Percentiles rank a stretch among this genome's conserved stretches.
phyloP scores from a whole-genome alignment of 2,888 invertebrate species.

The Drosophila pegasa region DNA sequence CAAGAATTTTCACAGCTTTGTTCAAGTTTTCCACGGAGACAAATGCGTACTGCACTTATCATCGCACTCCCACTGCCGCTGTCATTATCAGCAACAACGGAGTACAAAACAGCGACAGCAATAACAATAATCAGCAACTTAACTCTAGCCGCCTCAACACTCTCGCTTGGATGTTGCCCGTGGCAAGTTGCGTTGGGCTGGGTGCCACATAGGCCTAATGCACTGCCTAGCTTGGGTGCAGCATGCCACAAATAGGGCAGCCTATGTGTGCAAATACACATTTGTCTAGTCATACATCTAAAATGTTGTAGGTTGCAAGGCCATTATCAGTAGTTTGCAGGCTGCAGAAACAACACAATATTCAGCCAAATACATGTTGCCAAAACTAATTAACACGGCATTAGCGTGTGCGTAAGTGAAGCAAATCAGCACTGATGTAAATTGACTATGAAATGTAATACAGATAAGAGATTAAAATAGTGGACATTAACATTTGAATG shows the following conservation, averaged over 20 bases:
- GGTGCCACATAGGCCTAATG: constrained; percentile 24
- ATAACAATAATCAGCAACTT: constrained; percentile 34
- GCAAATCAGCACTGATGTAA: not conserved
- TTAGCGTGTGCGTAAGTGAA: not conserved
- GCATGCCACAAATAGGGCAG: constrained; percentile 12
- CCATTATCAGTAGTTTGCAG: constrained; percentile 16
- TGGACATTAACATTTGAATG: not conserved
- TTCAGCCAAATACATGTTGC: constrained; percentile 9
- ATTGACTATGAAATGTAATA: not conserved
- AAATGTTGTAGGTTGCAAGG: not conserved
- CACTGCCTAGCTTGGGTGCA: constrained; percentile 23
- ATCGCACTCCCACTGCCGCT: constrained; percentile 39
- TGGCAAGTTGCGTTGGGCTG: not conserved
- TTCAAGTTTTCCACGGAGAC: constrained; percentile 32
- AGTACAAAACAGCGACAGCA: constrained; percentile 15
- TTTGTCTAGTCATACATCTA: not conserved
- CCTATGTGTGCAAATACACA: not conserved
- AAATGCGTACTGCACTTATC: constrained; percentile 41
- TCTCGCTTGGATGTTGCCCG: constrained; percentile 11
- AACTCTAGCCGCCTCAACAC: constrained; percentile 33
- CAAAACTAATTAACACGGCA: not conserved
- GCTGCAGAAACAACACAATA: not conserved
- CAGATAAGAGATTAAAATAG: not conserved
- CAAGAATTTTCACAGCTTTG: constrained; percentile 48
- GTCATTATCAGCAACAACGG: constrained; percentile 52